A percentile compares a stretch with the other conserved stretches of the same genome.
phyloP scores from a whole-genome alignment of 2,797 vertebrate genomes.

The Setipinna tenuifilis region DNA sequence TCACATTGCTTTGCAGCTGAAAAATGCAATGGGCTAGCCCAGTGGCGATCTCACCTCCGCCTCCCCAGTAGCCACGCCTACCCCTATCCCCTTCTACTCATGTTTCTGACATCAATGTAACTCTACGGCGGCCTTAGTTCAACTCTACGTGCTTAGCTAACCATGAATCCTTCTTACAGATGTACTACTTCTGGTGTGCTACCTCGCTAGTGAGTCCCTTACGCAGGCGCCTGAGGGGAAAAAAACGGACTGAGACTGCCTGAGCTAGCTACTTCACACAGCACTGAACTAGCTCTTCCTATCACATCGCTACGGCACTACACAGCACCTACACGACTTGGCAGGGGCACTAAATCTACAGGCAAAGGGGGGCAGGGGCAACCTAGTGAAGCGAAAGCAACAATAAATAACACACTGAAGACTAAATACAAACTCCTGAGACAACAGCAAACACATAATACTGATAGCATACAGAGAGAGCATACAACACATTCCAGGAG shows the following conservation, averaged over 20 bases:
- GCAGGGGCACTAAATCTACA: neutral
- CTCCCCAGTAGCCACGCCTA: neutral
- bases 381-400: constrained; percentile 9
- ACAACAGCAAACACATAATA: constrained; percentile 74
- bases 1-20: neutral
- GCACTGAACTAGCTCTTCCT: neutral
- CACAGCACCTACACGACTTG: neutral
- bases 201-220: neutral
- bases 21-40: neutral
- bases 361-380: neutral
- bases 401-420: constrained; percentile 64
- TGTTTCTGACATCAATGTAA: neutral
- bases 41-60: neutral
- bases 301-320: neutral
- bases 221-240: neutral
- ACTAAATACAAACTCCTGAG: constrained; percentile 72
- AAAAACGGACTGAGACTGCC: neutral
- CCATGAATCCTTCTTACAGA: neutral
- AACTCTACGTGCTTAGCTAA: neutral
- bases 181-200: neutral
- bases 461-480: constrained; percentile 68
- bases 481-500: constrained; percentile 56
- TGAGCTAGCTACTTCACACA: neutral
- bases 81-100: neutral
- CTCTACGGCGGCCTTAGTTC: neutral